Percentiles rank a stretch among this genome's conserved stretches.
phyloP scores from a whole-genome alignment of 1,140 invertebrate species.

The Adoxophyes honmai region DNA sequence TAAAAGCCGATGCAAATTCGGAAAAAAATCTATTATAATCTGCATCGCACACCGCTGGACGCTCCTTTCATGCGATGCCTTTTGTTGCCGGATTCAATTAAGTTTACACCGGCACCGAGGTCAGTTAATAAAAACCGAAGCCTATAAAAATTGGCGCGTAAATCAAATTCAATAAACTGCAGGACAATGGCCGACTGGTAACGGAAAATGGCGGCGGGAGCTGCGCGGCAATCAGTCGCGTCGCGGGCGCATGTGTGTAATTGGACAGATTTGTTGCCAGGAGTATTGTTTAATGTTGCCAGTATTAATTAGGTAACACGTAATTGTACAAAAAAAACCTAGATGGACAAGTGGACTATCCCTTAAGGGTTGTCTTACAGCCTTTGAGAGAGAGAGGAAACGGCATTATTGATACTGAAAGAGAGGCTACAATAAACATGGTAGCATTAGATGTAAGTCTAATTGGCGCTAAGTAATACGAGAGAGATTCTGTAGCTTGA shows the following conservation, averaged over 20 bases:
- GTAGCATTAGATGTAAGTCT: too few species aligned
- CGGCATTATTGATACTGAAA: too few species aligned
- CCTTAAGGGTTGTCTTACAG: too few species aligned
- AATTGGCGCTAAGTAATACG: too few species aligned
- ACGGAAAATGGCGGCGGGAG: conserved; percentile 62
- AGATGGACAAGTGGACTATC: too few species aligned
- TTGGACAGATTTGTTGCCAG: too few species aligned
- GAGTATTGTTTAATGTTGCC: too few species aligned
- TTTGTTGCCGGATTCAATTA: conserved; percentile 75
- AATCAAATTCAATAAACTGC: conserved; percentile 75
- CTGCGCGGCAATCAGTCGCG: conserved; percentile 40
- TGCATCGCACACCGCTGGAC: conserved; percentile 72
- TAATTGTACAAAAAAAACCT: too few species aligned
- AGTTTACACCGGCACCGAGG: conserved; percentile 74
- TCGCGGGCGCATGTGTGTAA: conserved; percentile 1
- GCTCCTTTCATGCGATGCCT: conserved; percentile 74
- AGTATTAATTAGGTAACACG: too few species aligned
- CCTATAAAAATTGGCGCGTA: conserved; percentile 74
- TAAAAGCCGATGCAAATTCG: conserved; percentile 72
- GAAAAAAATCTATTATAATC: conserved; percentile 76
- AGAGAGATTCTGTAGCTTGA: too few species aligned
- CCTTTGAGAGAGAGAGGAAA: too few species aligned
- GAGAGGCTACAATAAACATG: too few species aligned
- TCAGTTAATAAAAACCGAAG: conserved; percentile 76
- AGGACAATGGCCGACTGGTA: conserved; percentile 57